Percentiles rank a stretch among this genome's conserved stretches.
Evolutionary conservation across 1,140 invertebrate genomes (phyloP).

Genomic region (Drosophila parabipectinata): DNA sequence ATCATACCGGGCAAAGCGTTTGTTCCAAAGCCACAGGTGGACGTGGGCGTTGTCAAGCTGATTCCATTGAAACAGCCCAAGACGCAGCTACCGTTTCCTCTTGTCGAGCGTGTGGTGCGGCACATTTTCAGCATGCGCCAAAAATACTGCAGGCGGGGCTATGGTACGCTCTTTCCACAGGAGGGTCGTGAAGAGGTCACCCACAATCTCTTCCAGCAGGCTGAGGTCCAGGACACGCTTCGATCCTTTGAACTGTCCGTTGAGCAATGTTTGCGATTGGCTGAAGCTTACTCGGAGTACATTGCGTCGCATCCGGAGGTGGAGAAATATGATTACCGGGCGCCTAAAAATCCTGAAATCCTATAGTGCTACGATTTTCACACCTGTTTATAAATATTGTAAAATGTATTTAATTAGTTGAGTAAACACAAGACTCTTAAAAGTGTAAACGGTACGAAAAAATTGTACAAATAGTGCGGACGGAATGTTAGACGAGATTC

Average conservation of each 20-base stretch:
- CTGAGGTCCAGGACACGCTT: slow-evolving; percentile 89
- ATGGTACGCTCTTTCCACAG: slow-evolving; percentile 91
- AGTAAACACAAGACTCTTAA: slow-evolving; percentile 55
- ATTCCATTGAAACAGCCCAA: slow-evolving; percentile 92
- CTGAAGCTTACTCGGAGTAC: slow-evolving; percentile 90
- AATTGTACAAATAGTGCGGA: slow-evolving; percentile 51
- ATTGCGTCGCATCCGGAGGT: slow-evolving; percentile 89
- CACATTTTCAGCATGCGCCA: slow-evolving; percentile 94
- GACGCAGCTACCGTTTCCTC: slow-evolving; percentile 89
- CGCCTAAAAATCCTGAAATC: slow-evolving; percentile 83
- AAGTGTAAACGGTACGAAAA: slow-evolving; percentile 44
- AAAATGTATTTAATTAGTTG: slow-evolving; percentile 69
- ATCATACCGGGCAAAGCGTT: slow-evolving; percentile 95
- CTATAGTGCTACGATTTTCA: slow-evolving; percentile 44
- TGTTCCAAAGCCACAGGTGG: slow-evolving; percentile 97
- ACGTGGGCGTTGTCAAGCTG: slow-evolving; percentile 97
- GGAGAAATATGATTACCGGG: slow-evolving; percentile 88
- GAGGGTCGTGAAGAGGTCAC: slow-evolving; percentile 88
- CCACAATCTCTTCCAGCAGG: slow-evolving; percentile 88
- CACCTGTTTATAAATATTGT: slow-evolving; percentile 56
- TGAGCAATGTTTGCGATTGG: slow-evolving; percentile 91
- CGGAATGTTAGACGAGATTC: slow-evolving; percentile 66
- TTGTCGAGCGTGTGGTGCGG: slow-evolving; percentile 95
- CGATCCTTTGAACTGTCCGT: slow-evolving; percentile 90
- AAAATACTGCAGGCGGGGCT: slow-evolving; percentile 91